Conservation (phyloP, 2,797 vertebrate species). For the Eupleurogrammus muticus region DNA sequence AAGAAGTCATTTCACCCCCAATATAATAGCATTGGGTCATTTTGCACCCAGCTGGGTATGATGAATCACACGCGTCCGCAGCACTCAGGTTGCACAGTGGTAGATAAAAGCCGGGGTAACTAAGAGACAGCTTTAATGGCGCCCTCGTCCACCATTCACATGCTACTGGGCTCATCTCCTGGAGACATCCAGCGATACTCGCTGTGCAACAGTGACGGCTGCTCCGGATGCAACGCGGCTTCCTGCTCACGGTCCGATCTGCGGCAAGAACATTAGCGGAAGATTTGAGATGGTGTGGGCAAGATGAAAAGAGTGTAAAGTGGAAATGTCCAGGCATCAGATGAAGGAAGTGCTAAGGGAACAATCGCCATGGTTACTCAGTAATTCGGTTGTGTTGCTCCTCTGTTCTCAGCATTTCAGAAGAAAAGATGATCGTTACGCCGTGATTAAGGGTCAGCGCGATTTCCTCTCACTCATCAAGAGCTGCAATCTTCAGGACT, state of each 20-base stretch:
- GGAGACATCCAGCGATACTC: constrained; percentile 19
- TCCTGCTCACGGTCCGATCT: constrained; percentile 12
- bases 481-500: not conserved
- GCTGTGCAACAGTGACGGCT: constrained; percentile 4
- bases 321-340: constrained; percentile 14
- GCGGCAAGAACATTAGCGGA: constrained; percentile 28
- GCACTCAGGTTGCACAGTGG: constrained; percentile 26
- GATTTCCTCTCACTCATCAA: not conserved
- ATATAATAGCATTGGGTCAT: not conserved
- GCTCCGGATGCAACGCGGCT: not conserved
- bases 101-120: constrained; percentile 14
- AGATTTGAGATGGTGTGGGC: constrained; percentile 26
- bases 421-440: not conserved
- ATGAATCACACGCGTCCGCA: constrained; percentile 24
- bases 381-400: not conserved
- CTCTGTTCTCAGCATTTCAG: not conserved
- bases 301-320: not conserved
- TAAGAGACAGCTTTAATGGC: constrained; percentile 15
- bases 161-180: constrained; percentile 11
- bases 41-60: constrained; percentile 18
- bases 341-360: not conserved
- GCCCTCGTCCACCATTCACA: constrained; percentile 10
- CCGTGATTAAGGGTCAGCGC: not conserved
- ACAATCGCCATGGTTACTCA: not conserved
- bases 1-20: not conserved